Evolutionary conservation across 2,888 invertebrate genomes (phyloP).

Genomic region (Heteromyza rotundicornis): DNA sequence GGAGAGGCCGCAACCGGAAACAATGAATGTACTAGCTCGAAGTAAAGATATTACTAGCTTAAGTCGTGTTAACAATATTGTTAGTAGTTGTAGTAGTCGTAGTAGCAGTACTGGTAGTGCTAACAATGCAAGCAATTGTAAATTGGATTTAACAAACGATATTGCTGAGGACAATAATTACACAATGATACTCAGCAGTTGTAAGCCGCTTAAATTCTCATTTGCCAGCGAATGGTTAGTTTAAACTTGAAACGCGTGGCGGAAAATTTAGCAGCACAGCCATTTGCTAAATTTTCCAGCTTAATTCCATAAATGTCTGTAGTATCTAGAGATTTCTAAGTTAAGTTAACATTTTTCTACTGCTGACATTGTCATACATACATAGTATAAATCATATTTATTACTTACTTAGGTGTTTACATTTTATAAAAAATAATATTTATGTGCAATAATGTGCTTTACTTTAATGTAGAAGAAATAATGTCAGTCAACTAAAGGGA

Average conservation of each 20-base stretch:
- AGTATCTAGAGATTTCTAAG: too few relatives aligned
- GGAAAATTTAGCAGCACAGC: constrained; percentile 31
- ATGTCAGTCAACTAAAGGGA: too few relatives aligned
- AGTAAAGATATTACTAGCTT: constrained; percentile 23
- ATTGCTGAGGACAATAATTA: constrained; percentile 60
- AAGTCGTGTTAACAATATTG: constrained; percentile 3
- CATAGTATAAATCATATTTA: background rate
- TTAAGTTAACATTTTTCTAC: constrained; percentile 27
- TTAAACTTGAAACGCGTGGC: constrained; percentile 31
- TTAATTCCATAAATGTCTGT: too few relatives aligned
- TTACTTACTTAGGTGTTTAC: background rate
- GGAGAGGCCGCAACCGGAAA: too few relatives aligned
- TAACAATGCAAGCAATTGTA: constrained; percentile 26
- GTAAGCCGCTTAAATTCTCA: constrained; percentile 59
- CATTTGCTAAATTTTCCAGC: constrained; percentile 30
- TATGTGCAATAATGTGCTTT: background rate
- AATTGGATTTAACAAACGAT: constrained; percentile 30
- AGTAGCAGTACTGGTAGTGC: constrained; percentile 36
- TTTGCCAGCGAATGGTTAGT: constrained; percentile 63
- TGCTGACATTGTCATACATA: constrained; percentile 17
- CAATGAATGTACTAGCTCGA: background rate
- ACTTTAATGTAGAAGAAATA: too few relatives aligned
- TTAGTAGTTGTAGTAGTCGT: constrained; percentile 30
- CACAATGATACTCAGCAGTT: constrained; percentile 57
- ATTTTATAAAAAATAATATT: background rate